Base-by-base conservation (phyloP, 2,113 vertebrate species). In the Brachypodius melanocephalos region DNA sequence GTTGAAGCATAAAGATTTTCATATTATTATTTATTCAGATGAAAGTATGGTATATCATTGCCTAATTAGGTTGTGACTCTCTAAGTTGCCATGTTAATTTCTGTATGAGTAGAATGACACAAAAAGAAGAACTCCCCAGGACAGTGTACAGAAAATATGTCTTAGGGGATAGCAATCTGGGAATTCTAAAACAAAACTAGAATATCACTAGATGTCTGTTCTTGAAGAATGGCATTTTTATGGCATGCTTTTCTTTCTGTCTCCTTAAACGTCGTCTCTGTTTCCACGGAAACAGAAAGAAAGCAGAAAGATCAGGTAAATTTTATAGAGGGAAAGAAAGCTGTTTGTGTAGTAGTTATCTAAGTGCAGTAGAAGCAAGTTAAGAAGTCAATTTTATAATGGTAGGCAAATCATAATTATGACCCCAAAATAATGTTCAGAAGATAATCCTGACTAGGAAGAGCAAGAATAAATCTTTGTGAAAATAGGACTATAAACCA, bases 201-300 rank as follows among this genome's bases (percentile, higher is more conserved):
- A 78, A 32, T 82, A 57, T 49, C 11, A 68, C 31, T 67, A 36
- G 24, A 52, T 48, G 15, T n/a, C 21, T 71, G 5, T 34, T 68
- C 38, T 63, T 80, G 31, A 88, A 51, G 21, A 71, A 77, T 63
- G 68, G 9, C 12, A 88, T 83, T 62, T 5, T 77, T 72, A 54
- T 71, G 59, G 82, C 21, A 25, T 59, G 51, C 13, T 74, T 90
- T 90, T 80, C 54, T 51, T 77, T 65, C 46, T 80, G 12, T 43
- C 16, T 71, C 55, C n/a, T 84, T 86, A 88, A 96, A 92, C 71
- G 38, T 54, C 18, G 71, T 61, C 29, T 75, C 57, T n/a, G 72
- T 86, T 94, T 86, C 95, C 79, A 86, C 86, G 42, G 94, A 55
- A 90, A 89, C 83, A 77, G 84, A 91, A 88, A 69, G 18, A 85